Evolutionary conservation across 2,797 vertebrate genomes (phyloP), one percentile per base, ranked within the genome.

Genomic region (Mus minutoides): DNA sequence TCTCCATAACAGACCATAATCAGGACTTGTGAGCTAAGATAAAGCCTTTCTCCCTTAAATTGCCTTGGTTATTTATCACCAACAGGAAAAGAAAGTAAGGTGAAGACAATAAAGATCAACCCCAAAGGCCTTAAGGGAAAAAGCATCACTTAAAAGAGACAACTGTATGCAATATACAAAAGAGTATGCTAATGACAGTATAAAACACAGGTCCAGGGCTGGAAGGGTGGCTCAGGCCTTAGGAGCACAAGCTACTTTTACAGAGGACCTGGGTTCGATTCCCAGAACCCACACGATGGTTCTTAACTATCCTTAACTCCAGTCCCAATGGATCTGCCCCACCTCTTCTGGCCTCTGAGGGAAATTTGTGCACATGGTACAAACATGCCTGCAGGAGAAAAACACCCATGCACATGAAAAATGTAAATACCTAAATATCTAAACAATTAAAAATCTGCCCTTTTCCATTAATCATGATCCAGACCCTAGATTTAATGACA

Each of bases 81-180:
- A 69, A 37, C 31, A 86, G 46, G 49, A 85, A 67, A 85, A 26
- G 21, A 52, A 26, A 69, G 43, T 24, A n/a, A n/a, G 34, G 67
- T 52, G 12, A 16, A 69, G 64, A 37, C 26, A 40, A 56, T 31
- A 82, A 6, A 52, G 26, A 67, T 94, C 87, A 92, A 64, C 49
- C 58, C 2, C 52, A 79, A 94, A 37, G 64, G 84, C 37, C n/a
- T 96, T 54, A 93, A 91, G 54, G 82, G 87, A 69, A 56, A 97
- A 95, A 90, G 31, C 11, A 94, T 78, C 46, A 91, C 34, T 85
- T 85, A 92, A 96, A 29, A 88, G 16, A 94, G 80, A 91, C 58
- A 88, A 88, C 26, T 58, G 24, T n/a, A 83, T 67, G 29, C 8
- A 91, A 75, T 95, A 83, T 91, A 62, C 34, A 21, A 67, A 78